Evolutionary conservation across 53 echinoderm and acorn worm species (phyloP).

Genomic region (Echinometra lucunter): DNA sequence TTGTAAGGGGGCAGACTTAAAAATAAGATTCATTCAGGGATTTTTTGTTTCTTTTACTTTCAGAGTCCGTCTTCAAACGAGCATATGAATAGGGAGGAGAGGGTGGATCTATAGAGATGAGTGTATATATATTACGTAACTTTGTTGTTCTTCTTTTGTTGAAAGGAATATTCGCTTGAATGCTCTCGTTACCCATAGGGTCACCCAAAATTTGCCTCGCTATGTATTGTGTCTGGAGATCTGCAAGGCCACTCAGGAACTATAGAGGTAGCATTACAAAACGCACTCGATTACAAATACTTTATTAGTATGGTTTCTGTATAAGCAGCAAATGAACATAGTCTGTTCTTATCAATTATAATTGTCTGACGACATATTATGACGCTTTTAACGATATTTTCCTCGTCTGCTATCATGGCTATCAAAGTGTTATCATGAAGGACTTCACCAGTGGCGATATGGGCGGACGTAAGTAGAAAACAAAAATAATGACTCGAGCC

Average conservation of each 20-base stretch:
- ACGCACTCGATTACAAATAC: neutral
- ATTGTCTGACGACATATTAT: neutral
- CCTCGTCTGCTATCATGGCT: neutral
- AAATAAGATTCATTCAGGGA: constrained; percentile 44
- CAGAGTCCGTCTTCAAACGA: neutral
- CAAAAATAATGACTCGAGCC: neutral
- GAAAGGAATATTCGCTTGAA: constrained; percentile 16
- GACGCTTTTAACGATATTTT: neutral
- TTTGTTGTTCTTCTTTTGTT: neutral
- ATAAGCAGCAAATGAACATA: neutral
- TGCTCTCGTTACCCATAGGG: neutral
- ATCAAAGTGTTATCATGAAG: neutral
- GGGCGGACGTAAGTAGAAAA: constrained; percentile 18
- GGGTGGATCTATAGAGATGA: neutral
- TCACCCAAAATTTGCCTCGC: neutral
- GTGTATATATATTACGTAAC: constrained; percentile 48
- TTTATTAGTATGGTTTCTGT: constrained; percentile 7
- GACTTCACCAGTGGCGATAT: neutral
- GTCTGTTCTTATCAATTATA: neutral
- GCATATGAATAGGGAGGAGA: neutral
- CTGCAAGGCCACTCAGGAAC: neutral
- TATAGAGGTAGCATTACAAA: neutral
- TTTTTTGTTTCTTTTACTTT: neutral
- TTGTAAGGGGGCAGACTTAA: neutral
- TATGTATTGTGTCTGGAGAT: neutral